Evolutionary conservation across 2,888 invertebrate genomes (phyloP).

Genomic region (Lasioglossum zephyrum): DNA sequence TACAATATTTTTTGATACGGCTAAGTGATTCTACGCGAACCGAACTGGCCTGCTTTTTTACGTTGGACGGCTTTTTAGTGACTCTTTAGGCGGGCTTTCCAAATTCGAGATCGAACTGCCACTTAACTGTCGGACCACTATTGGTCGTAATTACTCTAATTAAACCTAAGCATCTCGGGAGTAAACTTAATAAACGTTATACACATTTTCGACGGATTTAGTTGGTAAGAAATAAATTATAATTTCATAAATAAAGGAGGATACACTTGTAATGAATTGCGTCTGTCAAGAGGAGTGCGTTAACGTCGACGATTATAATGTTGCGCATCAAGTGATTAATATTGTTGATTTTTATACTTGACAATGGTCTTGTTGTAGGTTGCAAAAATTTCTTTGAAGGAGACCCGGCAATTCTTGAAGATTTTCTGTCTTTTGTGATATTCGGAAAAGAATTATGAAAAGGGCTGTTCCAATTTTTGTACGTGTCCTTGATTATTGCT

Average conservation of each 20-base stretch:
- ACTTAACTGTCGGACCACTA: conserved; percentile 36
- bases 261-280: conserved; percentile 26
- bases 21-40: conserved; percentile 41
- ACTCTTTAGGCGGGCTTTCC: conserved; percentile 49
- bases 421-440: not conserved
- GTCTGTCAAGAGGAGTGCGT: conserved; percentile 16
- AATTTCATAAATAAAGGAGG: conserved; percentile 33
- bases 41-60: conserved; percentile 49
- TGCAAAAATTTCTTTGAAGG: not conserved
- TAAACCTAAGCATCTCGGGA: conserved; percentile 37
- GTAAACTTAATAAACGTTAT: conserved; percentile 46
- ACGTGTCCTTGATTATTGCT: not conserved
- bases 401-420: conserved; percentile 5
- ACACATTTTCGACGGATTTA: conserved; percentile 49
- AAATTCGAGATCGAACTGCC: conserved; percentile 52
- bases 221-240: conserved; percentile 43
- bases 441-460: not conserved
- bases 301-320: conserved; percentile 22
- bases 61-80: conserved; percentile 52
- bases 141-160: conserved; percentile 32
- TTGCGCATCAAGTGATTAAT: conserved; percentile 8
- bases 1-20: conserved; percentile 57
- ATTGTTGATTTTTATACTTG: conserved; percentile 12
- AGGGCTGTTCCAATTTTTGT: conserved; percentile 1
- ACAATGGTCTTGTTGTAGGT: not conserved